Evolutionary conservation across 2,888 invertebrate genomes (phyloP), one percentile per base, ranked within the genome.

Genomic region (Actias luna): DNA sequence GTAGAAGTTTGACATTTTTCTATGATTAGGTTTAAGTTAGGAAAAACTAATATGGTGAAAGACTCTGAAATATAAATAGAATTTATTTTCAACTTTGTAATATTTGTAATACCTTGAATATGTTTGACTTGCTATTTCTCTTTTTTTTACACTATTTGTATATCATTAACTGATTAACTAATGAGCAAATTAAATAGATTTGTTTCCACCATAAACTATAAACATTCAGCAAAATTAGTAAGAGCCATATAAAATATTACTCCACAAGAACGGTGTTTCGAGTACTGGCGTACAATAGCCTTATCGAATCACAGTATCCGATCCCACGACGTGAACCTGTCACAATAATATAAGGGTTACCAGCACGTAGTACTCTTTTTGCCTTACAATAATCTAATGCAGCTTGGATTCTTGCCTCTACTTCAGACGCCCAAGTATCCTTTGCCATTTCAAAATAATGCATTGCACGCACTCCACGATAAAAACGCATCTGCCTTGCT

Each of bases 401-500:
- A 39, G 88, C 84, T 60, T 77, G 84, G 33, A 92, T 75, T 60
- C 92, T 80, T 29, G 83, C 71, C 59, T 91, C 90, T 42, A 87
- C 83, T 82, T 92, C 92, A 36, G 71, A 68, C n/a, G 65, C 62
- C 91, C 92, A 92, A 65, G 67, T 79, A 16, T 68, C 70, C 72
- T 77, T 87, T 22, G 83, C 71, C 2, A 74, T 74, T 75, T 92
- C 91, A 75, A 89, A 91, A 64, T 93, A 94, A 76, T 94, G 91
- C 69, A 94, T 76, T 4, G 94, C 89, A 35, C 93, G 87, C 2
- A 94, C 80, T 7, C 93, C 92, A 69, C 92, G 83, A 88, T 92
- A 94, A 67, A 94, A 85, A 22, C 92, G 80, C 59, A 92, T 76
- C 70, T 96, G 95, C 63, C 96, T 88, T 1, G 96, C 95, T 8